A percentile compares a stretch with the other conserved stretches of the same genome.
phyloP scores from a whole-genome alignment of 2,888 invertebrate species.

The Coenonympha arcania region DNA sequence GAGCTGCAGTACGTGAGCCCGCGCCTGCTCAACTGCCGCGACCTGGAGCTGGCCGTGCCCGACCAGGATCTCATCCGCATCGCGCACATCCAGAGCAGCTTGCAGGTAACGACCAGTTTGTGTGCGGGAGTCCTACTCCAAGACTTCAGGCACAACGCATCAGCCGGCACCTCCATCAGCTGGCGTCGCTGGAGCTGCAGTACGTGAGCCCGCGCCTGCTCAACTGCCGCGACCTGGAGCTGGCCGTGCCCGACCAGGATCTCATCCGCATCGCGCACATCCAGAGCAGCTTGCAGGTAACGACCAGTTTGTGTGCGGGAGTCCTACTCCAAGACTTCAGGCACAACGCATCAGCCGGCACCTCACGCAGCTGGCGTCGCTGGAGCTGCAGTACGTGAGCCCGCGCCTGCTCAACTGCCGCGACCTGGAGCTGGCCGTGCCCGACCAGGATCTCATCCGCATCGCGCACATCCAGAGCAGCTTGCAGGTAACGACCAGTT shows the following conservation, averaged over 20 bases:
- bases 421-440: constrained; percentile 96
- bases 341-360: constrained; percentile 95
- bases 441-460: constrained; percentile 89
- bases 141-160: too few species aligned
- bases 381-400: constrained; percentile 96
- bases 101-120: constrained; percentile 77
- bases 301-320: not conserved
- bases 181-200: constrained; percentile 92
- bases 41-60: constrained; percentile 96
- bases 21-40: constrained; percentile 89
- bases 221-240: constrained; percentile 90
- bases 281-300: constrained; percentile 90
- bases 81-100: constrained; percentile 89
- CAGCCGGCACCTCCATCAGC: constrained; percentile 92
- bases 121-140: too few species aligned
- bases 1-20: constrained; percentile 97
- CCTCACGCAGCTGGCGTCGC: constrained; percentile 89
- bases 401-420: constrained; percentile 92
- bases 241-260: constrained; percentile 93
- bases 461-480: constrained; percentile 93
- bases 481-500: constrained; percentile 77
- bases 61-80: constrained; percentile 96
- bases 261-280: constrained; percentile 92
- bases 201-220: constrained; percentile 96
- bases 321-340: too few species aligned